Evolutionary conservation across 2,797 vertebrate species (phyloP), one percentile per base, ranked within the genome.

Genomic region (Takifugu rubripes): DNA sequence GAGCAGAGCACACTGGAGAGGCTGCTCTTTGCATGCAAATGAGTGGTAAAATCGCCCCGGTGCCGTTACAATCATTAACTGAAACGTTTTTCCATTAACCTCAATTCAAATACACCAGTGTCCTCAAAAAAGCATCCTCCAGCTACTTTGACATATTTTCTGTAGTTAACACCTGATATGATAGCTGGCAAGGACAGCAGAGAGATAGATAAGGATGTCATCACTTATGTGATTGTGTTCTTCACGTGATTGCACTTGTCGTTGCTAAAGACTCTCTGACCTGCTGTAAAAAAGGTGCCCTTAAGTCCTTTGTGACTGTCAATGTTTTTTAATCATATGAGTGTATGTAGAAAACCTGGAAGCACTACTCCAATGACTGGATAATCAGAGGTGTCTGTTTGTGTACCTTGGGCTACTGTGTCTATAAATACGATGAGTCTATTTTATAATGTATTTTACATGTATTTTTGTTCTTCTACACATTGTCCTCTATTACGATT

Each of bases 41-140:
- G 62, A 61, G 49, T 21, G 31, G 40, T 21, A 24, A 46, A 25
- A 56, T 14, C 25, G 59, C 36, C 54, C 47, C 44, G 11, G 50
- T 25, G 50, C 46, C 25, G 52, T 58, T 49, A 53, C 44, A 49
- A 40, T 74, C 43, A 65, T 61, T 61, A 59, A 49, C 55, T 3
- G 29, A 45, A 44, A n/a, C 5, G 27, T 49, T 46, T 49, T 48
- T 48, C 6, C 25, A 57, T 52, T 55, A 45, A 69, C 14, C 48
- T 29, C n/a, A 36, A n/a, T 7, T 66, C 0, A 56, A 47, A 66
- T 24, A 66, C 36, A 48, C 16, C 2, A 24, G 47, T 25, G 54
- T 50, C n/a, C 27, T 61, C 31, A 7, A 25, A 5, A 21, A 4
- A 5, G 25, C 27, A 27, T 57, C 40, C 50, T 43, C 45, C 9